Conservation (phyloP, 2,113 vertebrate genomes). For the Oplegnathus fasciatus region DNA sequence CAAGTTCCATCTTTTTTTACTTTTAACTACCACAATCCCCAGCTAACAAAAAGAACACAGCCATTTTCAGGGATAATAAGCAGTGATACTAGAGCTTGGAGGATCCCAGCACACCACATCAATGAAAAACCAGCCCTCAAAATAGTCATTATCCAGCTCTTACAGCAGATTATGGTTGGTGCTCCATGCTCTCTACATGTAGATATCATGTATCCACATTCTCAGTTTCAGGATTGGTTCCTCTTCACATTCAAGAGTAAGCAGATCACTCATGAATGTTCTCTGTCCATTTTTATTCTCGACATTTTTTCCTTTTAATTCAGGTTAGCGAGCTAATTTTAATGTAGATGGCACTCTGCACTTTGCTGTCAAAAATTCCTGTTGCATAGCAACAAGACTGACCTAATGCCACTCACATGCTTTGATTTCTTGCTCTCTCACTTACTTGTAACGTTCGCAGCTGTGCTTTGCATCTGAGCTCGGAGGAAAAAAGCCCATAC, state of each 20-base stretch:
- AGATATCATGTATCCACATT: neutral
- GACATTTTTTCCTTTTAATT: conserved; percentile 3
- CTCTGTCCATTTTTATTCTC: neutral
- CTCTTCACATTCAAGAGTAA: neutral
- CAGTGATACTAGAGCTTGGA: neutral
- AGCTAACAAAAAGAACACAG: neutral
- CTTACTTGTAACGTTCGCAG: neutral
- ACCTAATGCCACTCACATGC: neutral
- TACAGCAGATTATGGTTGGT: neutral
- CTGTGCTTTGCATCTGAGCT: conserved; percentile 49
- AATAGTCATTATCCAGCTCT: conserved; percentile 1
- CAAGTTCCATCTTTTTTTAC: neutral
- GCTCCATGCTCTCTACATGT: neutral
- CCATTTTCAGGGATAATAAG: neutral
- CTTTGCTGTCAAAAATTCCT: conserved; percentile 22
- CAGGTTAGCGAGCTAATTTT: conserved; percentile 28
- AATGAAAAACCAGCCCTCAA: neutral
- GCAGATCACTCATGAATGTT: neutral
- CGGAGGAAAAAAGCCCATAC: conserved; percentile 16
- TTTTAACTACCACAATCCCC: neutral
- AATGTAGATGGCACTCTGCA: conserved; percentile 24
- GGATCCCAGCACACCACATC: neutral
- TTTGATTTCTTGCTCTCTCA: conserved; percentile 41
- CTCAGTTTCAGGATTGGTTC: neutral
- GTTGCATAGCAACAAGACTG: conserved; percentile 57